Conservation (phyloP, 2,888 invertebrate species). For the Pedicia rivosa region DNA sequence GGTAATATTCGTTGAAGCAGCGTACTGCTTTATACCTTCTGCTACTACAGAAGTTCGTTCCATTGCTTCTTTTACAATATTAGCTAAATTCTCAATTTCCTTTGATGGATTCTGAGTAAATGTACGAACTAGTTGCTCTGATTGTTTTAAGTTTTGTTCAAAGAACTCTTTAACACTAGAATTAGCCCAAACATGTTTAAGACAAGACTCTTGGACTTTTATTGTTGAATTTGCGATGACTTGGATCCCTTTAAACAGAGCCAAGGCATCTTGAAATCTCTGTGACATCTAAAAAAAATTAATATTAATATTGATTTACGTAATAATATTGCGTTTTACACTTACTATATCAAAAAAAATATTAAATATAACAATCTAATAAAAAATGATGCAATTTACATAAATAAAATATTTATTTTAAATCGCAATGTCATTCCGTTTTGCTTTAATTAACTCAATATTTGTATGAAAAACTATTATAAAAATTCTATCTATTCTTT, state of each 20-base stretch:
- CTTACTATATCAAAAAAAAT: too few relatives aligned
- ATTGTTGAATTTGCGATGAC: conserved; percentile 47
- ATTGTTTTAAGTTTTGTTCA: conserved; percentile 17
- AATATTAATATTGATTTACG: too few relatives aligned
- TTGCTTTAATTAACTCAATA: too few relatives aligned
- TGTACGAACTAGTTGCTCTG: conserved; percentile 16
- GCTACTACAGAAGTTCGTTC: conserved; percentile 53
- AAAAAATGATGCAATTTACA: too few relatives aligned
- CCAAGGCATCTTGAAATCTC: conserved; percentile 46
- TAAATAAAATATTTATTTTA: too few relatives aligned
- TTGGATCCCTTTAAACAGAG: conserved; percentile 51
- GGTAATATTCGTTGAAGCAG: not conserved
- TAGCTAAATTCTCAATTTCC: conserved; percentile 27
- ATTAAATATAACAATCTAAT: too few relatives aligned
- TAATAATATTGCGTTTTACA: too few relatives aligned
- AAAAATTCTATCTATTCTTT: too few relatives aligned
- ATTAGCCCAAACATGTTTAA: conserved; percentile 47
- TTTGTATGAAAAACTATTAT: too few relatives aligned
- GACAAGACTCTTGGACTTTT: conserved; percentile 44
- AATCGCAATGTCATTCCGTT: too few relatives aligned
- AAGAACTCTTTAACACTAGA: conserved; percentile 45
- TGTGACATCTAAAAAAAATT: too few relatives aligned
- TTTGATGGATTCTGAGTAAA: conserved; percentile 18
- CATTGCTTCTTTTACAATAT: conserved; percentile 37
- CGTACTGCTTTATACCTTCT: conserved; percentile 49